These are phyloP conservation scores for Anthoptus insignis DNA, from an alignment of 2,888 invertebrate genomes.

Conservation along the genomic window DNA sequence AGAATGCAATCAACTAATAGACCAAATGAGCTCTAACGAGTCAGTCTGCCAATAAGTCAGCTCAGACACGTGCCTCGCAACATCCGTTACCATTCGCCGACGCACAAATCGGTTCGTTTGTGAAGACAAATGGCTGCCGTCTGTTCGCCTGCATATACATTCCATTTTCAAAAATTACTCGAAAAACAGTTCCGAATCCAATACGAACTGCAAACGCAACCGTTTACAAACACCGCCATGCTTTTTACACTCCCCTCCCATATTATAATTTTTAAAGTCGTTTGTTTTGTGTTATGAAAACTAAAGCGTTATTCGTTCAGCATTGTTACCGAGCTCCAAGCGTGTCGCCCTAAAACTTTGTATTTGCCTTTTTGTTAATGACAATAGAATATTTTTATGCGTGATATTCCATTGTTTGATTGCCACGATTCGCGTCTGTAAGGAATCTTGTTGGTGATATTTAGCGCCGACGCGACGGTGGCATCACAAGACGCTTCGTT, in stretches of 20 bases:
- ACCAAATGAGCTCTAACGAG: constrained; percentile 72
- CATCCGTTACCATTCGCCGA: constrained; percentile 82
- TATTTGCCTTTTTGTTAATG: constrained; percentile 64
- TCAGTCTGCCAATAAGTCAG: constrained; percentile 75
- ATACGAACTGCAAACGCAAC: constrained; percentile 50
- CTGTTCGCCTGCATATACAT: constrained; percentile 70
- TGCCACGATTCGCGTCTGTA: constrained; percentile 65
- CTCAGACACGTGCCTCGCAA: constrained; percentile 72
- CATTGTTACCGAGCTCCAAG: constrained; percentile 64
- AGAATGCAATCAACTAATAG: constrained; percentile 69
- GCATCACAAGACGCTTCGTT: constrained; percentile 77
- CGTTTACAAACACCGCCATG: constrained; percentile 53
- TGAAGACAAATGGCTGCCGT: constrained; percentile 80
- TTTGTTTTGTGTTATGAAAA: constrained; percentile 52
- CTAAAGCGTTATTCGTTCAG: constrained; percentile 58
- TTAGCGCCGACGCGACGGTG: constrained; percentile 81
- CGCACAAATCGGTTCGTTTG: constrained; percentile 85
- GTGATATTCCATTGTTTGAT: constrained; percentile 79
- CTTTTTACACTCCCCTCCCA: constrained; percentile 56
- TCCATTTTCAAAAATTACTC: constrained; percentile 77
- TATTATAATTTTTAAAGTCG: constrained; percentile 45
- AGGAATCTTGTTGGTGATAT: constrained; percentile 72
- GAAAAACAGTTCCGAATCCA: constrained; percentile 65
- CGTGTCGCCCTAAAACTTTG: constrained; percentile 65
- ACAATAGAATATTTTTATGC: constrained; percentile 70